Evolutionary conservation across 1,140 invertebrate genomes (phyloP).

Genomic region (Drosophila miranda): DNA sequence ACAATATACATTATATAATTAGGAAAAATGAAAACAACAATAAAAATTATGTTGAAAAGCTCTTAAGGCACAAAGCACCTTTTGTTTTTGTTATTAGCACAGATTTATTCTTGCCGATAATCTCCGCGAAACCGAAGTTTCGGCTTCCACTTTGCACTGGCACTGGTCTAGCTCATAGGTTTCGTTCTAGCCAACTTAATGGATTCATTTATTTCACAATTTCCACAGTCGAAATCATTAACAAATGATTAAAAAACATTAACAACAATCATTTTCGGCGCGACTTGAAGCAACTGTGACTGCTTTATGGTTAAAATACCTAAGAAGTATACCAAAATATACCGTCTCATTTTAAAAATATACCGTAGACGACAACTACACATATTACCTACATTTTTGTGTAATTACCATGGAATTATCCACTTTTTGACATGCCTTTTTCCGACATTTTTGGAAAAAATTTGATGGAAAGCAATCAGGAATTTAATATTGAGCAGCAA

Average conservation of each 20-base stretch:
- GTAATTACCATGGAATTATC: too few species aligned
- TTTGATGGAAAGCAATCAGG: too few species aligned
- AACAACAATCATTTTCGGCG: conserved; percentile 25
- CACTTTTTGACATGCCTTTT: too few species aligned
- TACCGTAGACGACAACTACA: too few species aligned
- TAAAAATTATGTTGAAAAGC: conserved; percentile 35
- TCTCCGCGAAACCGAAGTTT: conserved; percentile 17
- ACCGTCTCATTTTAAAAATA: too few species aligned
- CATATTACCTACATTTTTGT: too few species aligned
- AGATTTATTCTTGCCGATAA: conserved; percentile 49
- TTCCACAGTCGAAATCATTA: conserved; percentile 33
- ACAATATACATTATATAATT: conserved; percentile 59
- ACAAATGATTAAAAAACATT: not conserved
- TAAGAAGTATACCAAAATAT: too few species aligned
- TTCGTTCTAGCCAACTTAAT: not conserved
- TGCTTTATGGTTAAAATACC: too few species aligned
- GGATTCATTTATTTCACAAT: conserved; percentile 29
- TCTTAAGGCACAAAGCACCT: conserved; percentile 48
- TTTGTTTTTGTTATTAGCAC: conserved; percentile 66
- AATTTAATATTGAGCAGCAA: too few species aligned
- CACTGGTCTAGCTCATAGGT: conserved; percentile 21
- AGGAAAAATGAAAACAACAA: conserved; percentile 53
- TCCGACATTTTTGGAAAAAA: too few species aligned
- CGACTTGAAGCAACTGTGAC: conserved; percentile 1
- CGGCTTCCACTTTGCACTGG: not conserved